A percentile compares a stretch with the other conserved stretches of the same genome.
These are phyloP conservation scores for Ptychoptera albimana DNA, from an alignment of 2,888 invertebrate genomes.

Conservation along the genomic window DNA sequence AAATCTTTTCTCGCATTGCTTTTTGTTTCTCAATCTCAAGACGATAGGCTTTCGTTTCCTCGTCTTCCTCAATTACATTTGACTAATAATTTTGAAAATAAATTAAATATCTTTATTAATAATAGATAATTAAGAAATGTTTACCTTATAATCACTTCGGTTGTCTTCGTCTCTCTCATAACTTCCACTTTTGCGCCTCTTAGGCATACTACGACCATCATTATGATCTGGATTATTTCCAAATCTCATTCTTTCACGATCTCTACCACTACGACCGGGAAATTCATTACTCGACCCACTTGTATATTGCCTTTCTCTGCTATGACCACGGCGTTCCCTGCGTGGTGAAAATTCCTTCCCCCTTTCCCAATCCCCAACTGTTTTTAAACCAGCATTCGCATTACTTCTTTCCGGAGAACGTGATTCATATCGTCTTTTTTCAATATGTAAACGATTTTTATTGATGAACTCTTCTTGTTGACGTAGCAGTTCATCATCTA, in stretches of 20 bases:
- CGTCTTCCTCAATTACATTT: constrained; percentile 28
- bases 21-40: constrained; percentile 34
- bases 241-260: constrained; percentile 11
- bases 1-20: constrained; percentile 29
- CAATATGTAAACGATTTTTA: constrained; percentile 29
- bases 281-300: constrained; percentile 12
- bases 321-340: constrained; percentile 11
- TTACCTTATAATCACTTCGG: too few species aligned
- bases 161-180: constrained; percentile 5
- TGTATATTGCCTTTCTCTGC: constrained; percentile 23
- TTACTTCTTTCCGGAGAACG: constrained; percentile 17
- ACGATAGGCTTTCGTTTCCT: constrained; percentile 32
- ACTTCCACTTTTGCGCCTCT: constrained; percentile 22
- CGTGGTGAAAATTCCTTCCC: constrained; percentile 17
- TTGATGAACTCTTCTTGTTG: constrained; percentile 32
- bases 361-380: constrained; percentile 5
- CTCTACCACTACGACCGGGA: constrained; percentile 14
- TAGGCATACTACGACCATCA: constrained; percentile 14
- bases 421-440: constrained; percentile 25
- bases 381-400: too few species aligned
- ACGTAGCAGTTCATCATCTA: constrained; percentile 26
- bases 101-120: constrained; percentile 11
- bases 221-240: constrained; percentile 20
- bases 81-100: background rate
- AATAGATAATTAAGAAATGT: constrained; percentile 6